phyloP scores from a whole-genome alignment of 2,888 invertebrate species.

The Coelinius sp. region DNA sequence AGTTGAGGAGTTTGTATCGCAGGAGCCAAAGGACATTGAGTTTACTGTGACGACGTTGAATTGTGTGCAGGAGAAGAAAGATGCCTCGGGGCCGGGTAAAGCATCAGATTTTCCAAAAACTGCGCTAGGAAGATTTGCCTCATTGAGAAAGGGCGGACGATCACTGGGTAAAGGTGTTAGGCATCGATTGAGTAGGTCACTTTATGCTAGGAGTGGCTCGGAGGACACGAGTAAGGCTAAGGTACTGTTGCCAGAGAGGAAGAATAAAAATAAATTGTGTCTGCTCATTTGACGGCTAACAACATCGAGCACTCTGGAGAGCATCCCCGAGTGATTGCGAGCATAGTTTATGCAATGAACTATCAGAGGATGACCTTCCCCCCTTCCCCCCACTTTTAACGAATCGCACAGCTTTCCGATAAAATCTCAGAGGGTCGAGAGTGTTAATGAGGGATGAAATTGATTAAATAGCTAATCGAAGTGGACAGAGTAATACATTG shows the following conservation, averaged over 20 bases:
- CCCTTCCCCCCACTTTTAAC: neutral
- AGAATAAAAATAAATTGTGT: slow-evolving; percentile 66
- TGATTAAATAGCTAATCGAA: neutral
- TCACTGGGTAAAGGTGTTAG: slow-evolving; percentile 74
- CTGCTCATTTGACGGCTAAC: slow-evolving; percentile 69
- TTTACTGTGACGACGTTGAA: slow-evolving; percentile 90
- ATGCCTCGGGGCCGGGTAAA: slow-evolving; percentile 44
- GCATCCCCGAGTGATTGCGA: slow-evolving; percentile 64
- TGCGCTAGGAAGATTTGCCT: slow-evolving; percentile 67
- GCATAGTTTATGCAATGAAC: neutral
- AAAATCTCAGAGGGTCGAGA: neutral
- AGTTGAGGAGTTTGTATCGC: slow-evolving; percentile 88
- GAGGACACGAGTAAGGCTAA: slow-evolving; percentile 64
- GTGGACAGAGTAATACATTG: too few relatives aligned
- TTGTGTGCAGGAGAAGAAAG: slow-evolving; percentile 74
- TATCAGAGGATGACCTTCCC: neutral
- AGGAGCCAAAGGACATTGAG: slow-evolving; percentile 88
- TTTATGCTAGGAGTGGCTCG: slow-evolving; percentile 70
- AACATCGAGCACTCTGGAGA: slow-evolving; percentile 65
- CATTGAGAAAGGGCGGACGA: slow-evolving; percentile 72
- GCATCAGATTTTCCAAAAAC: slow-evolving; percentile 53
- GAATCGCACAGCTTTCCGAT: neutral
- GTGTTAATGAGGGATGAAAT: neutral
- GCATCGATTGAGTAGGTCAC: slow-evolving; percentile 73
- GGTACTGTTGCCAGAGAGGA: slow-evolving; percentile 64